Conservation (phyloP, 2,888 invertebrate species). For the Drosophila fungiperda region DNA sequence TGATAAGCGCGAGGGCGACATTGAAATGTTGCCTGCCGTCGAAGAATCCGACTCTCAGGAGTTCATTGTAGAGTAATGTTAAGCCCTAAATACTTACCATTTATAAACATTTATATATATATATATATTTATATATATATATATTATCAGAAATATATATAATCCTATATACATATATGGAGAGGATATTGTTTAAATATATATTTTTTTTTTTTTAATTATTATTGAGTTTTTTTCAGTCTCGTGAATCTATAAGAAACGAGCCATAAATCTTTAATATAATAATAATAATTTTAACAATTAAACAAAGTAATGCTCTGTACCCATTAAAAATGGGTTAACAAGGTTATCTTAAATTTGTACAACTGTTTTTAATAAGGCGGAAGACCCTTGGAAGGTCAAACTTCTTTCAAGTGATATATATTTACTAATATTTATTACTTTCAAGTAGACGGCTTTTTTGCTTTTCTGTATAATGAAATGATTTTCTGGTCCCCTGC, state of each 20-base stretch:
- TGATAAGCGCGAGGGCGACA: slow-evolving; percentile 18
- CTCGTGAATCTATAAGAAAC: not conserved
- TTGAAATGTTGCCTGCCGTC: slow-evolving; percentile 12
- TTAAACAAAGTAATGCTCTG: not conserved
- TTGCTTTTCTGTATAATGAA: not conserved
- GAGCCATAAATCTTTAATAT: not conserved
- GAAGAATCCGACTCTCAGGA: slow-evolving; percentile 40
- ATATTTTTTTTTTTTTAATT: not conserved
- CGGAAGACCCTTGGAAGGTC: not conserved
- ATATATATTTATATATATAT: not conserved
- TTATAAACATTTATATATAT: not conserved
- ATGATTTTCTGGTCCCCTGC: not conserved
- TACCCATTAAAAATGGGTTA: not conserved
- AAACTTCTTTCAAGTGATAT: not conserved
- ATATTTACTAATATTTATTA: not conserved
- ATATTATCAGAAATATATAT: not conserved
- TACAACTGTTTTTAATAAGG: not conserved
- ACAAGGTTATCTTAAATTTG: not conserved
- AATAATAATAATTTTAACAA: not conserved
- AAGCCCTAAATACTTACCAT: slow-evolving; percentile 18
- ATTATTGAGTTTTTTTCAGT: not conserved
- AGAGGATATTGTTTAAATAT: slow-evolving; percentile 4
- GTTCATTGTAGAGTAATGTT: slow-evolving; percentile 18
- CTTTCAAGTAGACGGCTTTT: not conserved
- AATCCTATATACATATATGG: slow-evolving; percentile 1